phyloP scores from a whole-genome alignment of 2,113 vertebrate genomes.

The Eleginops maclovinus region DNA sequence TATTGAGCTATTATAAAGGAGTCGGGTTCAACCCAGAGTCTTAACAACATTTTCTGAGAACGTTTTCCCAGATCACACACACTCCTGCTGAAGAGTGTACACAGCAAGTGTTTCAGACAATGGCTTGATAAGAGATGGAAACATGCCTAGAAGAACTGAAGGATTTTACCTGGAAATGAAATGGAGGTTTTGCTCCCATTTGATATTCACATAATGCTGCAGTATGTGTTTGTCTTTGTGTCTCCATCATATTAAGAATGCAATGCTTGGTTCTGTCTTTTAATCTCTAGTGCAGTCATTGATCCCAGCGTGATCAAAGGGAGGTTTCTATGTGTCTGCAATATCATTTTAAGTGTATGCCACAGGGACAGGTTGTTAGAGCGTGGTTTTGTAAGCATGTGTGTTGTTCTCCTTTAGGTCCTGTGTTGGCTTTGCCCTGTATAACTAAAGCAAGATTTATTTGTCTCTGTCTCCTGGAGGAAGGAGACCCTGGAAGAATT shows the following conservation, averaged over 20 bases:
- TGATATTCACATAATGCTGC: conserved; percentile 27
- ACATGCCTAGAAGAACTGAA: neutral
- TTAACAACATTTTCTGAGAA: neutral
- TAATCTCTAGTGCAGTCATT: conserved; percentile 16
- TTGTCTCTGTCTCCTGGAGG: conserved; percentile 23
- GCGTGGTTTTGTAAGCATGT: conserved; percentile 18
- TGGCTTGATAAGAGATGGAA: neutral
- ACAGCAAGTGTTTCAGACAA: neutral
- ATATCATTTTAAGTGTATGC: conserved; percentile 15
- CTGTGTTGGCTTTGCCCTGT: conserved; percentile 14
- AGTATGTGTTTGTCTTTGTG: conserved; percentile 34
- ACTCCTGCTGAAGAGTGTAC: neutral
- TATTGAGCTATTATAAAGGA: neutral
- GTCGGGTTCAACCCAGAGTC: neutral
- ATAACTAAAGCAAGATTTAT: conserved; percentile 34
- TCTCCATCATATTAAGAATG: conserved; percentile 15
- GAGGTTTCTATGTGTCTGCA: conserved; percentile 13
- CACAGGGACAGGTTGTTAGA: neutral
- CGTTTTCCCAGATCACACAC: neutral
- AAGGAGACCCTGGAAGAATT: conserved; percentile 18
- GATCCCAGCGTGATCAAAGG: conserved; percentile 35
- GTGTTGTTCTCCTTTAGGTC: conserved; percentile 26
- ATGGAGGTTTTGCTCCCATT: conserved; percentile 8
- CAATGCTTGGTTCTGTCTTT: conserved; percentile 15
- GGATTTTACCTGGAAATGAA: neutral